These are phyloP conservation scores for Sipha flava DNA, from an alignment of 1,140 invertebrate species.

Conservation along the genomic window DNA sequence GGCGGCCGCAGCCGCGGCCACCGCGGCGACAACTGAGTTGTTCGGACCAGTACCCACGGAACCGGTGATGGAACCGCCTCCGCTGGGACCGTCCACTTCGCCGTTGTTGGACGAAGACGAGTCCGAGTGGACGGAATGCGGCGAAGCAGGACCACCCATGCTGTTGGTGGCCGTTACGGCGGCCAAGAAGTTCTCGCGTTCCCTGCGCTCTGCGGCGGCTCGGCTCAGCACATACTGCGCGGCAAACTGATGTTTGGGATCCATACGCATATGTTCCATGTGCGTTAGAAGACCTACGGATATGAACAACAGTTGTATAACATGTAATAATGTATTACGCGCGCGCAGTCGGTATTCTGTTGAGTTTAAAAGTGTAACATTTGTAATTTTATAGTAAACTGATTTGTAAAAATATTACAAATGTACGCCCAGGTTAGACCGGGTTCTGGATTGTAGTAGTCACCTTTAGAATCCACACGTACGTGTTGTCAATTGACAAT, in stretches of 20 bases:
- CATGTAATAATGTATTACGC: too few species aligned
- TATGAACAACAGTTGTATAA: too few species aligned
- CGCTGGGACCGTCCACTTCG: constrained; percentile 2
- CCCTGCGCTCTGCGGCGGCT: constrained; percentile 78
- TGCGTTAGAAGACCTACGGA: constrained; percentile 74
- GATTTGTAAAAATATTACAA: too few species aligned
- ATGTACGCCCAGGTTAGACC: too few species aligned
- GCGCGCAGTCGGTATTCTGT: too few species aligned
- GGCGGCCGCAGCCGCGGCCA: constrained; percentile 57
- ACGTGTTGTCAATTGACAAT: too few species aligned
- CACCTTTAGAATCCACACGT: too few species aligned
- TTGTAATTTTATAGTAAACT: too few species aligned
- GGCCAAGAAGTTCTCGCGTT: constrained; percentile 66
- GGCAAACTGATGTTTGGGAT: constrained; percentile 90
- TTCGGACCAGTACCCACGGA: constrained; percentile 33
- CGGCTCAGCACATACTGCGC: constrained; percentile 85
- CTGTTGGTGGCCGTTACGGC: constrained; percentile 56
- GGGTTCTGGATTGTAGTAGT: too few species aligned
- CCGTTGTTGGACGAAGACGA: constrained; percentile 48
- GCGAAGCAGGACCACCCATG: constrained; percentile 49
- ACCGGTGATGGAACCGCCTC: neutral
- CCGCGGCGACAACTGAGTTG: constrained; percentile 52
- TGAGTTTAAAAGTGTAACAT: too few species aligned
- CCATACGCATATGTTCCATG: constrained; percentile 95
- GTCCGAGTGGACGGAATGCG: constrained; percentile 72